phyloP scores from a whole-genome alignment of 2,888 invertebrate species.

The Aphelenchoides bicaudatus region DNA sequence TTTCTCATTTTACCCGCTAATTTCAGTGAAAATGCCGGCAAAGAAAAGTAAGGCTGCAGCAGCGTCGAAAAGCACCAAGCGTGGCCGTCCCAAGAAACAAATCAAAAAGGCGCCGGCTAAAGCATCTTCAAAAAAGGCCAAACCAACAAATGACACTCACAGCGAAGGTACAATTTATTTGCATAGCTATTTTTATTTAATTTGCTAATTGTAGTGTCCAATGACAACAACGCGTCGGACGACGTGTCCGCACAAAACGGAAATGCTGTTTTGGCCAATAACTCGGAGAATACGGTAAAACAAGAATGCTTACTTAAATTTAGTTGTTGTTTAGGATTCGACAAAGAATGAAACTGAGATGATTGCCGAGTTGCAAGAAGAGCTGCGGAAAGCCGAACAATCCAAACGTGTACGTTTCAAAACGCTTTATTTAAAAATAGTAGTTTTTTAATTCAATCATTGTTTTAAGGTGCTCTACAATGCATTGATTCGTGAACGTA shows the following conservation, averaged over 20 bases:
- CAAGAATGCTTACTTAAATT: background rate
- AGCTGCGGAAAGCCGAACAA: slow-evolving; percentile 16
- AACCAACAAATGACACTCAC: too few relatives aligned
- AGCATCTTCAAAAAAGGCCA: too few relatives aligned
- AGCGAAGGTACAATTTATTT: too few relatives aligned
- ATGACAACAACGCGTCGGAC: background rate
- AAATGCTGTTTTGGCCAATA: background rate
- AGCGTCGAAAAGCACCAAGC: background rate
- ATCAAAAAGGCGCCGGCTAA: slow-evolving; percentile 1
- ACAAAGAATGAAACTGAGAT: background rate
- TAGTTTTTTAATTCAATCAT: too few relatives aligned
- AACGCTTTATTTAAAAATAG: too few relatives aligned
- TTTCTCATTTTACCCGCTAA: too few relatives aligned
- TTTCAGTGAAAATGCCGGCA: slow-evolving; percentile 6
- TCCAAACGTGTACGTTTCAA: too few relatives aligned
- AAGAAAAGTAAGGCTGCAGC: slow-evolving; percentile 2
- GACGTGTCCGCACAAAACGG: background rate
- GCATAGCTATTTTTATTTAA: too few relatives aligned
- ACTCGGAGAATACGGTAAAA: slow-evolving; percentile 5
- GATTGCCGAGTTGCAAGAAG: slow-evolving; percentile 14
- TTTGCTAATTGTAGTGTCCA: too few relatives aligned
- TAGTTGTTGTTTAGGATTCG: background rate
- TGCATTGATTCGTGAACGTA: slow-evolving; percentile 17
- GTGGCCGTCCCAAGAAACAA: background rate
- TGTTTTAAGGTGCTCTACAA: slow-evolving; percentile 16